phyloP scores from a whole-genome alignment of 2,797 vertebrate genomes.

The Lycodopsis pacificus region DNA sequence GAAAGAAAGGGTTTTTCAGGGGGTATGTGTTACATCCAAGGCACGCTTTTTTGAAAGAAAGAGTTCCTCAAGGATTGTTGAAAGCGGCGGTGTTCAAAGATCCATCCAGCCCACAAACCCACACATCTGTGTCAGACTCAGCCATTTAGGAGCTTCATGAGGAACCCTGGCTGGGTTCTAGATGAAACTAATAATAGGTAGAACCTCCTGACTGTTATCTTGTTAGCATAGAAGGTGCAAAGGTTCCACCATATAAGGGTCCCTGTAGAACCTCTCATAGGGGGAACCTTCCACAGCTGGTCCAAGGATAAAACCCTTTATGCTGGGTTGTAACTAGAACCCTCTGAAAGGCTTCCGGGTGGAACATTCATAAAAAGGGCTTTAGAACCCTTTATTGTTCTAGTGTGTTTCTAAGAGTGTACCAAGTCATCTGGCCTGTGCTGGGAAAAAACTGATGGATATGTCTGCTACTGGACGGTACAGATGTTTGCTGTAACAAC shows the following conservation, averaged over 20 bases:
- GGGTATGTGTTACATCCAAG: no score
- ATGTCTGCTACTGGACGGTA: background rate
- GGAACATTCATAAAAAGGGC: no score
- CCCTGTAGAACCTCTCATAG: background rate
- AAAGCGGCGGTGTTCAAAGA: background rate
- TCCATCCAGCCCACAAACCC: background rate
- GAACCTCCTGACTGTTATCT: background rate
- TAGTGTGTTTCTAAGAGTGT: background rate
- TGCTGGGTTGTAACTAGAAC: no score
- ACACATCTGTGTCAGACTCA: background rate
- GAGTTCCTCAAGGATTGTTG: no score
- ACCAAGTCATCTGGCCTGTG: no score
- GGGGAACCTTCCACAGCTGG: background rate
- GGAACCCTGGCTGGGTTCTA: background rate
- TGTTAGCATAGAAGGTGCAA: no score
- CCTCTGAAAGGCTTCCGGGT: no score
- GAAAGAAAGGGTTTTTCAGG: no score
- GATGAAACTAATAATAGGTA: background rate
- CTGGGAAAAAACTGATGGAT: background rate
- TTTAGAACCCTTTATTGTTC: background rate
- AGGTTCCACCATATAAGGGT: no score
- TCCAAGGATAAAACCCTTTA: background rate
- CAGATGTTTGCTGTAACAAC: slow-evolving; percentile 2
- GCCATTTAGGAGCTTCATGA: no score
- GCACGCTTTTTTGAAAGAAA: no score